Percentiles rank a stretch among this genome's conserved stretches.
phyloP scores from a whole-genome alignment of 2,888 invertebrate species.

The Cryptus armator region DNA sequence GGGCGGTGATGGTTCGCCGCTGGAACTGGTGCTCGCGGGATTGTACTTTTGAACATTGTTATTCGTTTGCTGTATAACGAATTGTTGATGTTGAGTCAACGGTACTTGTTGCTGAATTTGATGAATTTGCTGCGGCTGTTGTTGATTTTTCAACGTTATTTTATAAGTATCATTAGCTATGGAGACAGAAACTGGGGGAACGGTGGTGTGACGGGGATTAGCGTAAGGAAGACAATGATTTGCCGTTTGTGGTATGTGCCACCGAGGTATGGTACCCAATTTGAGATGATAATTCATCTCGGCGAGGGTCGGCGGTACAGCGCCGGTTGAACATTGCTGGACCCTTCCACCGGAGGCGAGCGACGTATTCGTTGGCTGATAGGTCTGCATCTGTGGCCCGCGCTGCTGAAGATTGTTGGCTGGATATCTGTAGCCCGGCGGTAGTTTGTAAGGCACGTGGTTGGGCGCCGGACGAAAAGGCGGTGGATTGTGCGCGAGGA shows the following conservation, averaged over 20 bases:
- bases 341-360: slow-evolving; percentile 78
- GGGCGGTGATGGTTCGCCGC: slow-evolving; percentile 67
- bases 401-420: slow-evolving; percentile 73
- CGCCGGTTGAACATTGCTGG: slow-evolving; percentile 71
- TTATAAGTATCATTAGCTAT: slow-evolving; percentile 87
- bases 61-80: slow-evolving; percentile 71
- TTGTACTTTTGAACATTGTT: slow-evolving; percentile 59
- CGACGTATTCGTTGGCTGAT: slow-evolving; percentile 77
- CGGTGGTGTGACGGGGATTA: slow-evolving; percentile 61
- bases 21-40: slow-evolving; percentile 39
- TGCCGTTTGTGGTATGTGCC: slow-evolving; percentile 91
- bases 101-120: slow-evolving; percentile 72
- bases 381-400: slow-evolving; percentile 76
- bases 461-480: slow-evolving; percentile 79
- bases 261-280: slow-evolving; percentile 86
- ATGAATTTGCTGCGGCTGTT: slow-evolving; percentile 78
- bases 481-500: slow-evolving; percentile 81
- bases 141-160: slow-evolving; percentile 88
- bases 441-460: slow-evolving; percentile 80
- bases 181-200: slow-evolving; percentile 75
- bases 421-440: slow-evolving; percentile 80
- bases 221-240: slow-evolving; percentile 77
- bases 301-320: slow-evolving; percentile 51
- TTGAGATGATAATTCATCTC: slow-evolving; percentile 76
- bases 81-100: slow-evolving; percentile 78